Conservation (phyloP, 2,113 vertebrate species). For the Astatoreochromis straeleni region DNA sequence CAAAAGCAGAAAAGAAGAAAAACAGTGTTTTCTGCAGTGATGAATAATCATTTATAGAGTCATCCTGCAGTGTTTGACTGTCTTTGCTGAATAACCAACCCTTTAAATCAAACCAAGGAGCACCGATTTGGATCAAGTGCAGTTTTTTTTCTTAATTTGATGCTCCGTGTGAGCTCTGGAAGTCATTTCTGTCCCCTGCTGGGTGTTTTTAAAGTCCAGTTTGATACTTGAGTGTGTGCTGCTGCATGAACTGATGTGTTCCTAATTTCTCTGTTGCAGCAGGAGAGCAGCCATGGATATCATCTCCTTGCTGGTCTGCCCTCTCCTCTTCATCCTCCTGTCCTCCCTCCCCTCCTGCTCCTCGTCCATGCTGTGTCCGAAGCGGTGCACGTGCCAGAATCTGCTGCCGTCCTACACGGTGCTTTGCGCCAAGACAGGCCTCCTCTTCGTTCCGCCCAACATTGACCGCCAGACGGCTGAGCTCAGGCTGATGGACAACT, state of each 20-base stretch:
- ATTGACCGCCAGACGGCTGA: slow-evolving; percentile 80
- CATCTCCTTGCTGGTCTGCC: background rate
- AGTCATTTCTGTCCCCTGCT: background rate
- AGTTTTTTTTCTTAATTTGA: background rate
- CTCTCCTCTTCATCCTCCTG: slow-evolving; percentile 4
- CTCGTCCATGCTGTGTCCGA: slow-evolving; percentile 75
- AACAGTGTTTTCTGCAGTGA: background rate
- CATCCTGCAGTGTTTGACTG: background rate
- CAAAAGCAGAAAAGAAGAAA: background rate
- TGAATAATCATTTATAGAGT: background rate
- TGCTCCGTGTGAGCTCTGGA: background rate
- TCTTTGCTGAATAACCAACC: background rate
- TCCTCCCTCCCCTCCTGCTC: slow-evolving; percentile 36
- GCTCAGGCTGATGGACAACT: slow-evolving; percentile 81
- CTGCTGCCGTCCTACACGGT: slow-evolving; percentile 79
- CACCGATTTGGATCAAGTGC: background rate
- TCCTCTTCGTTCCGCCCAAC: slow-evolving; percentile 78
- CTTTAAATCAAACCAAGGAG: background rate
- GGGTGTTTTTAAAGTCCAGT: background rate
- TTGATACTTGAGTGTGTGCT: background rate
- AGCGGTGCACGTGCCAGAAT: slow-evolving; percentile 81
- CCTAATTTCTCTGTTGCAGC: background rate
- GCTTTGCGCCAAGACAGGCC: slow-evolving; percentile 79
- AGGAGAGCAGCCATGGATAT: slow-evolving; percentile 20
- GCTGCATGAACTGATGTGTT: background rate